A percentile compares a stretch with the other conserved stretches of the same genome.
Evolutionary conservation across 2,888 invertebrate genomes (phyloP).

Genomic region (Acleris emargana): DNA sequence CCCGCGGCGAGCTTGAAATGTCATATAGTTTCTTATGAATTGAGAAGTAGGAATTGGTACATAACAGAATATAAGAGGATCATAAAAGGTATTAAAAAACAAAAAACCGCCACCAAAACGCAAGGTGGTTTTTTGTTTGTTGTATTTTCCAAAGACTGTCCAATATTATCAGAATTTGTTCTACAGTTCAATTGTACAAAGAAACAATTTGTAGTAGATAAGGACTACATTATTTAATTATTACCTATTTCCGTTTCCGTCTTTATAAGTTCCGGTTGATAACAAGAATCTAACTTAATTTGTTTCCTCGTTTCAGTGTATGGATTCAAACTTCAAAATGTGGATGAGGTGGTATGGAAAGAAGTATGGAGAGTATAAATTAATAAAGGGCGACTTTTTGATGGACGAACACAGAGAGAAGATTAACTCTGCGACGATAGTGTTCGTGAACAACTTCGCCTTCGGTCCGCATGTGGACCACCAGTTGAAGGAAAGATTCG

Average conservation of each 20-base stretch:
- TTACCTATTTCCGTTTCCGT: neutral
- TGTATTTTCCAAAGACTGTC: no score
- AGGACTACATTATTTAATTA: neutral
- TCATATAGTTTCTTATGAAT: no score
- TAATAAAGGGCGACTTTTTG: constrained; percentile 97
- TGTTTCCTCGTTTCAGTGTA: constrained; percentile 83
- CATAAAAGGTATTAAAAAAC: no score
- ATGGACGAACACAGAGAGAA: constrained; percentile 96
- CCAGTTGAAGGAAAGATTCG: constrained; percentile 97
- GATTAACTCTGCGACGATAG: constrained; percentile 96
- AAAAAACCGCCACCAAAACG: no score
- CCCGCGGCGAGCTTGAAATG: no score
- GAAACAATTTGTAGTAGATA: no score
- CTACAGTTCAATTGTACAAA: no score
- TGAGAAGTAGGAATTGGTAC: no score
- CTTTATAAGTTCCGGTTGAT: neutral
- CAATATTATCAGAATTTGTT: no score
- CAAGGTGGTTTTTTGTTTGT: no score
- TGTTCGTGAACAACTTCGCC: constrained; percentile 99
- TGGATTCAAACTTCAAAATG: constrained; percentile 95
- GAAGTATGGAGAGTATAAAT: constrained; percentile 94
- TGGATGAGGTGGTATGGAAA: constrained; percentile 99
- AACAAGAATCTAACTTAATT: neutral
- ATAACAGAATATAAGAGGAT: no score
- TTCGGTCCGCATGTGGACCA: constrained; percentile 99